phyloP scores from a whole-genome alignment of 2,888 invertebrate species.

The Parelbella ahira region DNA sequence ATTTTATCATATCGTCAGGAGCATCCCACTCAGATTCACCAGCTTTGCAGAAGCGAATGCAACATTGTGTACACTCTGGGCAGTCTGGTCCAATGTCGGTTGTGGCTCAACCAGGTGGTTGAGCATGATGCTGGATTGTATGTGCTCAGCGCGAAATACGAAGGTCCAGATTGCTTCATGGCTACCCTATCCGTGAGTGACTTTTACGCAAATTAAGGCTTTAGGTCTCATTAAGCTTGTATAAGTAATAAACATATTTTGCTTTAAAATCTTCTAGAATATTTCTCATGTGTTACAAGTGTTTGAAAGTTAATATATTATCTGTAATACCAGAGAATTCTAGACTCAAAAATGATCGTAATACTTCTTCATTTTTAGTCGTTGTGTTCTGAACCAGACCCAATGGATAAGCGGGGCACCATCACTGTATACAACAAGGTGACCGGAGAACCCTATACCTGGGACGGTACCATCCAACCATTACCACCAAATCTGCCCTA shows the following conservation, averaged over 20 bases:
- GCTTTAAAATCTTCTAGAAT: too few relatives aligned
- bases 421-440: conserved; percentile 61
- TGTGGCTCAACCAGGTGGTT: conserved; percentile 40
- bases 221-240: too few relatives aligned
- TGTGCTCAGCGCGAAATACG: conserved; percentile 44
- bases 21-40: conserved; percentile 39
- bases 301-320: too few relatives aligned
- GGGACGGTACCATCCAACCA: conserved; percentile 46
- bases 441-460: conserved; percentile 52
- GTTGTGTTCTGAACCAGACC: conserved; percentile 36
- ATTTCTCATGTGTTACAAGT: too few relatives aligned
- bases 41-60: conserved; percentile 33
- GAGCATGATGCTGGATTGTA: conserved; percentile 37
- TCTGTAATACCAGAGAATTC: too few relatives aligned
- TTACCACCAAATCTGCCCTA: conserved; percentile 42
- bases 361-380: too few relatives aligned
- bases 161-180: conserved; percentile 40
- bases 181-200: conserved; percentile 45
- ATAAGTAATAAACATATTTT: too few relatives aligned
- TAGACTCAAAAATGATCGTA: too few relatives aligned
- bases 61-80: conserved; percentile 40
- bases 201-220: too few relatives aligned
- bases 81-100: conserved; percentile 26
- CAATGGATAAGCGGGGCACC: conserved; percentile 36
- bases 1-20: too few relatives aligned